Evolutionary conservation across 2,888 invertebrate genomes (phyloP).

Genomic region (Sturmia bella): DNA sequence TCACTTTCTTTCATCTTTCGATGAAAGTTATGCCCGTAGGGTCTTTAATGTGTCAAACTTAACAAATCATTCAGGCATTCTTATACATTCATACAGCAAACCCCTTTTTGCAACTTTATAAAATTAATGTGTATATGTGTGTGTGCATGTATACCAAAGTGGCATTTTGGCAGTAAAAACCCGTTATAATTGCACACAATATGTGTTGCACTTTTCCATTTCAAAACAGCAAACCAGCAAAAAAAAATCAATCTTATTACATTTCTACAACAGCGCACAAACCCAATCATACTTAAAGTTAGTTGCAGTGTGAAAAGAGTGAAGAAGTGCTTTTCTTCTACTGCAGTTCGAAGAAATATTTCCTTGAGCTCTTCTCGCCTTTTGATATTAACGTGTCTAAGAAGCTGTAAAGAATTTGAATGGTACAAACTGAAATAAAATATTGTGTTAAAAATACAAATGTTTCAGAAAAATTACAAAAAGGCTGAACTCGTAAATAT

Average conservation of each 20-base stretch:
- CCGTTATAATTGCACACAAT: conserved; percentile 63
- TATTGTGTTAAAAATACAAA: conserved; percentile 49
- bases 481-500: conserved; percentile 65
- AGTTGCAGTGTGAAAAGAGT: conserved; percentile 11
- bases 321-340: not conserved
- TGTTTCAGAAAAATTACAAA: conserved; percentile 63
- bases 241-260: conserved; percentile 39
- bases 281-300: conserved; percentile 20
- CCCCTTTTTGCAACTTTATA: not conserved
- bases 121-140: not conserved
- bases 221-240: not conserved
- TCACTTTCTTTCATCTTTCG: no score
- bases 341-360: not conserved
- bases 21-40: conserved; percentile 4
- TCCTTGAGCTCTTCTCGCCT: conserved; percentile 9
- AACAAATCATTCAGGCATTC: conserved; percentile 26
- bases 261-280: conserved; percentile 16
- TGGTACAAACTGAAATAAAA: conserved; percentile 45
- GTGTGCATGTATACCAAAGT: conserved; percentile 53
- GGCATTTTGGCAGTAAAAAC: conserved; percentile 68
- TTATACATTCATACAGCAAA: not conserved
- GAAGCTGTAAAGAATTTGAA: conserved; percentile 51
- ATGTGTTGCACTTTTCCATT: conserved; percentile 60
- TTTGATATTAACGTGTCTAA: conserved; percentile 35
- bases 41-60: conserved; percentile 16